These are phyloP conservation scores for Elgaria multicarinata DNA, from an alignment of 2,113 vertebrate genomes.

Conservation along the genomic window DNA sequence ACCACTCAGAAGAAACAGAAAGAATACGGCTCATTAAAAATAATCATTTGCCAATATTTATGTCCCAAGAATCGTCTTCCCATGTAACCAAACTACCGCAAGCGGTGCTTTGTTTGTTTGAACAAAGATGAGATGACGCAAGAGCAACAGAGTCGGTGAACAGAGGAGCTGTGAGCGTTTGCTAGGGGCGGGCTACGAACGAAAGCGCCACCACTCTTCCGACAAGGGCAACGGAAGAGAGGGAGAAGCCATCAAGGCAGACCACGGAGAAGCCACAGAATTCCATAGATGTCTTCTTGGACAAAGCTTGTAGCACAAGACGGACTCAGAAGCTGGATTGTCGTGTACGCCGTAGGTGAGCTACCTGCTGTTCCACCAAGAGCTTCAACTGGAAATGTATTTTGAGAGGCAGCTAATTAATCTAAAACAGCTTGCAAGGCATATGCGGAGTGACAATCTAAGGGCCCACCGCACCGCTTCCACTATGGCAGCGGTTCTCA, in stretches of 20 bases:
- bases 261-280: not conserved
- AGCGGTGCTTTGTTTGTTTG: accelerated
- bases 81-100: not conserved
- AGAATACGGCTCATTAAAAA: constrained; percentile 27
- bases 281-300: not conserved
- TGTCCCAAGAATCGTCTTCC: not conserved
- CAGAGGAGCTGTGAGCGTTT: not conserved
- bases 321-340: not conserved
- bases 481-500: no score
- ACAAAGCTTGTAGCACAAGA: not conserved
- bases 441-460: not conserved
- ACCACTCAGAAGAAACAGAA: not conserved
- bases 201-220: not conserved
- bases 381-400: not conserved
- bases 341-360: not conserved
- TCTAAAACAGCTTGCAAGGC: not conserved
- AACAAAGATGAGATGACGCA: not conserved
- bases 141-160: not conserved
- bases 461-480: not conserved
- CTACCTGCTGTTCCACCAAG: not conserved
- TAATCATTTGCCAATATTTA: constrained; percentile 16
- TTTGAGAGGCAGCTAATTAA: not conserved
- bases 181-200: accelerated
- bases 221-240: not conserved
- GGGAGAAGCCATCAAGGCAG: not conserved